Evolutionary conservation across 1,140 invertebrate species (phyloP), one percentile per base, ranked within the genome.

Genomic region (Brachionus rotundiformis): DNA sequence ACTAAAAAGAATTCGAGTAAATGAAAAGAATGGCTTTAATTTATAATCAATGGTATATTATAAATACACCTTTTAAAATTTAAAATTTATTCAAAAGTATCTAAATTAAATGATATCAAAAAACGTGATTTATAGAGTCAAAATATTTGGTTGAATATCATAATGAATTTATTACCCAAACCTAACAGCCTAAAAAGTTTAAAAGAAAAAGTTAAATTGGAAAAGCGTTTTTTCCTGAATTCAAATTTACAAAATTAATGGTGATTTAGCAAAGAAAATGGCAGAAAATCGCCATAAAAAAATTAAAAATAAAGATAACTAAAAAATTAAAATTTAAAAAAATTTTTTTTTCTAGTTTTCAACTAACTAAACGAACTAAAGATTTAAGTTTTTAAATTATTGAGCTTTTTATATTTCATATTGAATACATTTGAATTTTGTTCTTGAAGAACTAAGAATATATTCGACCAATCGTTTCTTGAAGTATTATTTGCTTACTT

Each of bases 41-140:
- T 54, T 54, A 54, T 54, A 54, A 54, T 54, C 47, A 54, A 54
- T 54, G 47, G n/a, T 54, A 19, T 16, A 54, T 54, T 54, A 54
- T 54, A 54, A 54, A 54, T 54, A 23, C 23, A 54, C 47, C 47
- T 54, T 54, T 49, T 54, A 7, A 54, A 54, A 7, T 54, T 54
- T 54, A 23, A 54, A 54, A 7, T 54, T 54, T 54, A 49, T 54
- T 54, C 47, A 54, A 54, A 54, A 16, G 47, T 19, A 54, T 23
- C 8, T 54, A 19, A 19, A 54, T 54, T 19, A 41, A 54, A 54
- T 54, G 19, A 54, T 54, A 54, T 8, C 19, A 54, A 54, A 54
- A 54, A 54, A 54, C 47, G 47, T 54, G 47, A 54, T 54, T 54
- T 54, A 19, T 25, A 25, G 3, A 7, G 8, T 16, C 23, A 54